phyloP scores from a whole-genome alignment of 1,140 invertebrate genomes.

The Heliconius hewitsoni region DNA sequence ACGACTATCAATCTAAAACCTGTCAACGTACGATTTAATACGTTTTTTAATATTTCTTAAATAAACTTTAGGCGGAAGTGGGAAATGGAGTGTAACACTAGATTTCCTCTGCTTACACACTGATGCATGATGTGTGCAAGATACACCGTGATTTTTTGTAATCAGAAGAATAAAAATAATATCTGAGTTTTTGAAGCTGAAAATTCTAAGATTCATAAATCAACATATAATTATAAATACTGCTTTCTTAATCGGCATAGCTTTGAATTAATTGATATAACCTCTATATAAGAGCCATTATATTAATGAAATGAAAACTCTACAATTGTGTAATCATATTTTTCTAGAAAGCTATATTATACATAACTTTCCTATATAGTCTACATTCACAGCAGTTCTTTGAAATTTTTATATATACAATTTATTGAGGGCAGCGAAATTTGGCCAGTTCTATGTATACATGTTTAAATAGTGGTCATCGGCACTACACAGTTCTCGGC shows the following conservation, averaged over 20 bases:
- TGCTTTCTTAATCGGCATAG: not conserved
- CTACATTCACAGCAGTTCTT: not conserved
- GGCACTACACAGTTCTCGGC: not conserved
- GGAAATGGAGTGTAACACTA: too few relatives aligned
- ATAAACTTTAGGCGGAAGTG: not conserved
- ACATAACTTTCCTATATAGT: not conserved
- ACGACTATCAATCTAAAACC: slow-evolving; percentile 45
- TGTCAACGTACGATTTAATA: slow-evolving; percentile 28
- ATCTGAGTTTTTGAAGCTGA: not conserved
- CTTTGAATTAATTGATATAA: not conserved
- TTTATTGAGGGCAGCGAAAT: not conserved
- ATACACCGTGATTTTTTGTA: too few relatives aligned
- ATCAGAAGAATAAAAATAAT: too few relatives aligned
- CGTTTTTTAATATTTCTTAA: not conserved
- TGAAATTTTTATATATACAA: not conserved
- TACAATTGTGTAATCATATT: not conserved
- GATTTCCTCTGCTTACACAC: too few relatives aligned
- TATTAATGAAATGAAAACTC: not conserved
- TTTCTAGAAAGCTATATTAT: not conserved
- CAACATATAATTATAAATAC: not conserved
- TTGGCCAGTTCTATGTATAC: not conserved
- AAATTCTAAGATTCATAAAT: not conserved
- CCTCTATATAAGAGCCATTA: not conserved
- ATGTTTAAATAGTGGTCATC: not conserved
- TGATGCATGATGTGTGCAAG: too few relatives aligned